Conservation (phyloP, 2,113 vertebrate genomes). For the Etheostoma cragini region DNA sequence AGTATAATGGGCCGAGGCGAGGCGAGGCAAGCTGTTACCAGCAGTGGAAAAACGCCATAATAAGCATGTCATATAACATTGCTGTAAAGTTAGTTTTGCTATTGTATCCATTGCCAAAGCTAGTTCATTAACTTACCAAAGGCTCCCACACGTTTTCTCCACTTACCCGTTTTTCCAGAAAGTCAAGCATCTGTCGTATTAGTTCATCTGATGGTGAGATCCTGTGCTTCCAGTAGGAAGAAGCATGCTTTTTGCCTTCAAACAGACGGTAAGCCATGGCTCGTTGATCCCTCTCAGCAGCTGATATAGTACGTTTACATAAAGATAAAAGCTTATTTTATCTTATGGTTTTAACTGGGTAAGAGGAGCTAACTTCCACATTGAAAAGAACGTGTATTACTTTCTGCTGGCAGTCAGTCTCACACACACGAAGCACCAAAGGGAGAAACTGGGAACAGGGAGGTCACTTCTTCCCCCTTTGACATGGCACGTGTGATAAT, state of each 20-base stretch:
- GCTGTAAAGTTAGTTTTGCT: neutral
- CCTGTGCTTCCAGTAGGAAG: conserved; percentile 85
- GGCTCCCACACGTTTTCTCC: no score
- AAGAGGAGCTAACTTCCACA: neutral
- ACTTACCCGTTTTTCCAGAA: conserved; percentile 82
- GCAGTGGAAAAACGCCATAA: no score
- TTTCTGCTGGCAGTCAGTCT: neutral
- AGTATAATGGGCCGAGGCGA: no score
- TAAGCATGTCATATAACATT: neutral
- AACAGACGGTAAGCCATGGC: conserved; percentile 85
- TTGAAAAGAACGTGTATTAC: neutral
- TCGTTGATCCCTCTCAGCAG: neutral
- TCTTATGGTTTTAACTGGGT: neutral
- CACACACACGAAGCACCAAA: neutral
- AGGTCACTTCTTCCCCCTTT: neutral
- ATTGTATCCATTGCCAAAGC: neutral
- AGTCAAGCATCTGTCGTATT: conserved; percentile 75
- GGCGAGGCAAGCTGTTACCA: no score
- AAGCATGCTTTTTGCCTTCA: conserved; percentile 82
- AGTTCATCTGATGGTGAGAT: conserved; percentile 79
- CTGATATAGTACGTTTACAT: neutral
- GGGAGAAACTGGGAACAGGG: conserved; percentile 13
- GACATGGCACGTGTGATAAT: conserved; percentile 34
- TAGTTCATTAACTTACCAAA: neutral
- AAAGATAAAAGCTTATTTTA: neutral